These are phyloP conservation scores for Cheirogaleus major DNA, from an alignment of 2,797 vertebrate species.

Conservation along the genomic window DNA sequence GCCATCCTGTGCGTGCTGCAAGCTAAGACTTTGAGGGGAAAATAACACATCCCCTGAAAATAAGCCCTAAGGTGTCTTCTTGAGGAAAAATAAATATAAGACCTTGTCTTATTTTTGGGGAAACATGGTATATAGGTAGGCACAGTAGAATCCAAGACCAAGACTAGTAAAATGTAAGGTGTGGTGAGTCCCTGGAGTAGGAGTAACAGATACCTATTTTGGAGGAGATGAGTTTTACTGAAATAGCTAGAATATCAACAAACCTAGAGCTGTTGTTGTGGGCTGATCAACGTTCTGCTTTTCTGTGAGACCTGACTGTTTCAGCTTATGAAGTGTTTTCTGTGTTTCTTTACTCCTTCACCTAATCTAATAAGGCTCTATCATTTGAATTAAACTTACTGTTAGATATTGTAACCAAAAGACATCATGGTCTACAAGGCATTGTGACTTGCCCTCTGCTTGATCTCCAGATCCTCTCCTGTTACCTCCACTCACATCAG, in stretches of 20 bases:
- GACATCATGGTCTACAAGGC: background rate
- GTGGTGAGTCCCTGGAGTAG: background rate
- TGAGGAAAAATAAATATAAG: too few species aligned
- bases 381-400: background rate
- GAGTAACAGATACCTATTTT: background rate
- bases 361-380: background rate
- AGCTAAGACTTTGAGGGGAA: too few species aligned
- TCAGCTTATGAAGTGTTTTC: background rate
- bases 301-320: background rate
- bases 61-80: too few species aligned
- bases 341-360: background rate
- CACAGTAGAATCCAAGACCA: background rate
- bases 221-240: background rate
- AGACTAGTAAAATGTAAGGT: background rate
- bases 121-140: background rate
- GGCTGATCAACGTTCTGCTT: background rate
- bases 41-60: too few species aligned
- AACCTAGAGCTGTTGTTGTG: background rate
- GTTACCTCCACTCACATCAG: background rate
- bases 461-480: background rate
- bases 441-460: background rate
- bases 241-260: background rate
- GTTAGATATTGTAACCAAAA: background rate
- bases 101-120: too few species aligned
- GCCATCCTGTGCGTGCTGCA: too few species aligned